Evolutionary conservation across 2,797 vertebrate genomes (phyloP).

Genomic region (Acridotheres tristis): DNA sequence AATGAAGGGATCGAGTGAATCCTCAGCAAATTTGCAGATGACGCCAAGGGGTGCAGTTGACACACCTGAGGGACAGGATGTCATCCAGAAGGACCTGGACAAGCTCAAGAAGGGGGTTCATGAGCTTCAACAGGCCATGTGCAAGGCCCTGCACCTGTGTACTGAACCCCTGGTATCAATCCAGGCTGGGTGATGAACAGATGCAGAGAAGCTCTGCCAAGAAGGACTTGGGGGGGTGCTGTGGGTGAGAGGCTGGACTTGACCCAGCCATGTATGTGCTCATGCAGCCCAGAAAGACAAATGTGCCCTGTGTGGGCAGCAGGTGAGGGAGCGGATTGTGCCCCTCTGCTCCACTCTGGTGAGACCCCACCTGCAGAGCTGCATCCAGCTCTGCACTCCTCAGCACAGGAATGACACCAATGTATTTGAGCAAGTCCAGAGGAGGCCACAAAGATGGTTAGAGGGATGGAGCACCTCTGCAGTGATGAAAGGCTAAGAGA

Average conservation of each 20-base stretch:
- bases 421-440: background rate
- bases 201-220: background rate
- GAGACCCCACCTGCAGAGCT: background rate
- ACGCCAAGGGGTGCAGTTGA: background rate
- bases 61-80: background rate
- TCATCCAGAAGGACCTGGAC: background rate
- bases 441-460: background rate
- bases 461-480: background rate
- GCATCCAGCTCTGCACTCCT: background rate
- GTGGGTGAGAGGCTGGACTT: background rate
- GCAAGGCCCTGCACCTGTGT: background rate
- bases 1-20: background rate
- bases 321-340: background rate
- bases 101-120: background rate
- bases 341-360: background rate
- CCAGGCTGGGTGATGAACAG: background rate
- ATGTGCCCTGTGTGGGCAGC: rapidly evolving
- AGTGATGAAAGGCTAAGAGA: background rate
- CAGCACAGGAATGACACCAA: background rate
- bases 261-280: no score
- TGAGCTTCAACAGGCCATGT: background rate
- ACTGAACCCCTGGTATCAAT: background rate
- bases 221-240: background rate
- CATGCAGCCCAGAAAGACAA: background rate
- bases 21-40: background rate